Percentiles rank a stretch among this genome's conserved stretches.
phyloP scores from a whole-genome alignment of 2,888 invertebrate species.

The Torymus texanus region DNA sequence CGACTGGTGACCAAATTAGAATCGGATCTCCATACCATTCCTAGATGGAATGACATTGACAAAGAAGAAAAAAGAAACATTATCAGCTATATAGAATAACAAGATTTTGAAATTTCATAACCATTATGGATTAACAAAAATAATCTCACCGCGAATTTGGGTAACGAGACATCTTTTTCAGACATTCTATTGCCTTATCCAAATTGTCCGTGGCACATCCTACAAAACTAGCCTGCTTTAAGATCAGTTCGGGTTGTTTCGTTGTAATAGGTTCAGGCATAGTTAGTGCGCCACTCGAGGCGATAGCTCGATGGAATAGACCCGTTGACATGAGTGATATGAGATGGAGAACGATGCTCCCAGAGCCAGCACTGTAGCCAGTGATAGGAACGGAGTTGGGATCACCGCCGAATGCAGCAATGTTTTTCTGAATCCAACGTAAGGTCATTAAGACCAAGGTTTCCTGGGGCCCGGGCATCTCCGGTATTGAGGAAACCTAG shows the following conservation, averaged over 20 bases:
- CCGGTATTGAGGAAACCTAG: slow-evolving; percentile 81
- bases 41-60: slow-evolving; percentile 66
- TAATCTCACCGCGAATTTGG: too few relatives aligned
- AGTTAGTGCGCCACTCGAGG: slow-evolving; percentile 81
- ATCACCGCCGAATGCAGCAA: slow-evolving; percentile 83
- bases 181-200: slow-evolving; percentile 78
- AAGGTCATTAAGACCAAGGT: slow-evolving; percentile 84
- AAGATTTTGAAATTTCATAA: too few relatives aligned
- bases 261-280: slow-evolving; percentile 77
- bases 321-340: slow-evolving; percentile 82
- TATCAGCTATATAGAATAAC: too few relatives aligned
- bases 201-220: slow-evolving; percentile 78
- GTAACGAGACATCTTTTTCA: slow-evolving; percentile 71
- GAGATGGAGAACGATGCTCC: slow-evolving; percentile 74
- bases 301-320: slow-evolving; percentile 83
- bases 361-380: slow-evolving; percentile 78
- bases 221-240: slow-evolving; percentile 79
- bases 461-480: slow-evolving; percentile 81
- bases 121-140: too few relatives aligned
- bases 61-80: background rate
- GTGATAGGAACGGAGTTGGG: slow-evolving; percentile 80
- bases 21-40: slow-evolving; percentile 78
- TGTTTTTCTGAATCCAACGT: slow-evolving; percentile 82
- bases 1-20: slow-evolving; percentile 79
- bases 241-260: slow-evolving; percentile 79